A percentile compares a stretch with the other conserved stretches of the same genome.
phyloP scores from a whole-genome alignment of 2,113 vertebrate genomes.

The Pandion haliaetus region DNA sequence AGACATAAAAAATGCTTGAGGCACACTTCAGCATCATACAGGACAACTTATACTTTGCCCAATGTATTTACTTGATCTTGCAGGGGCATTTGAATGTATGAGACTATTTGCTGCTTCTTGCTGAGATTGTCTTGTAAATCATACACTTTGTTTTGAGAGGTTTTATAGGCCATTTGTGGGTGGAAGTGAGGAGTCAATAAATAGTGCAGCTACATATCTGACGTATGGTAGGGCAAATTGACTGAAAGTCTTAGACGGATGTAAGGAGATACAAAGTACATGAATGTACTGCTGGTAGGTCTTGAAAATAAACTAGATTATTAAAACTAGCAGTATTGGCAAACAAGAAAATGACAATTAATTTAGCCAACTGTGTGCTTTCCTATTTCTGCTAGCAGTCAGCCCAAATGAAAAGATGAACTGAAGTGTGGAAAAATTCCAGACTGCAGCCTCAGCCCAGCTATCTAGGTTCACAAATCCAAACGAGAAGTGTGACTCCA shows the following conservation, averaged over 20 bases:
- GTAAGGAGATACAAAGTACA: not conserved
- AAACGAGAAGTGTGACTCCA: not conserved
- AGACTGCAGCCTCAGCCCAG: not conserved
- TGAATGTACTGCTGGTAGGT: not conserved
- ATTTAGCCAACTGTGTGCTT: not conserved
- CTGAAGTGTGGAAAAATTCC: not conserved
- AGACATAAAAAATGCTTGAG: not conserved
- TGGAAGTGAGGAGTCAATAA: slow-evolving; percentile 43
- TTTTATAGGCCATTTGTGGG: slow-evolving; percentile 38
- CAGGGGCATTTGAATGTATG: not conserved
- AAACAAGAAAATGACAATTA: slow-evolving; percentile 8
- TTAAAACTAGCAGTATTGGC: not conserved
- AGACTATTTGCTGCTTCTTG: slow-evolving; percentile 2
- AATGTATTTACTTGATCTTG: not conserved
- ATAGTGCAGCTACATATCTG: not conserved
- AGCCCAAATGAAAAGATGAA: not conserved
- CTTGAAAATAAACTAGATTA: slow-evolving; percentile 19
- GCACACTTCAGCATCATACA: not conserved
- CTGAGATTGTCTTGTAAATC: slow-evolving; percentile 49
- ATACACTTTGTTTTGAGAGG: slow-evolving; percentile 39
- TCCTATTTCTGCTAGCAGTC: not conserved
- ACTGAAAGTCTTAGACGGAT: not conserved
- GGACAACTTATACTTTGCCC: not conserved
- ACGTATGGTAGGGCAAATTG: not conserved
- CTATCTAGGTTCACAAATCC: not conserved